Percentiles rank a stretch among this genome's conserved stretches.
Evolutionary conservation across 2,797 vertebrate species (phyloP).

Genomic region (Tarsius wallacei): DNA sequence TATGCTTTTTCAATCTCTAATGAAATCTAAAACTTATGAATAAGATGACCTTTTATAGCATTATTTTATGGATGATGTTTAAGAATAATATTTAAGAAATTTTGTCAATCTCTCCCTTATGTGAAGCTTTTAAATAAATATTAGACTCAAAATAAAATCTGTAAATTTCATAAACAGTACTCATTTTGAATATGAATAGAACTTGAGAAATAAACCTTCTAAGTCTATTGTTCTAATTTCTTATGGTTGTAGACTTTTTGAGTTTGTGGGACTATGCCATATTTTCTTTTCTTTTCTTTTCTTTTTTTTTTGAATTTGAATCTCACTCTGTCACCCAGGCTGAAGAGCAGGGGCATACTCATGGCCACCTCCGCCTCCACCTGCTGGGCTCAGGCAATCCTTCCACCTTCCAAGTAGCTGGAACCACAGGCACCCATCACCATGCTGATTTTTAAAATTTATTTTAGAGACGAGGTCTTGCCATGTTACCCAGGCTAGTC

Average conservation of each 20-base stretch:
- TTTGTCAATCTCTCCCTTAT: neutral
- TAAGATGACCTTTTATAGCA: constrained; percentile 21
- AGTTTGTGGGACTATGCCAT: neutral
- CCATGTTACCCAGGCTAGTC: too few species aligned
- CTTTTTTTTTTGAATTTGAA: too few species aligned
- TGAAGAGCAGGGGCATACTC: too few species aligned
- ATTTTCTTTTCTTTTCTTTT: neutral
- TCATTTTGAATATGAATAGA: neutral
- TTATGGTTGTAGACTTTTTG: neutral
- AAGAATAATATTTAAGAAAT: neutral
- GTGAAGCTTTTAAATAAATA: neutral
- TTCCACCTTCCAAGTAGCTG: too few species aligned
- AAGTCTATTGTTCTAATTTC: neutral
- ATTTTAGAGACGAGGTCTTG: too few species aligned
- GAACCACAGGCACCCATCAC: too few species aligned
- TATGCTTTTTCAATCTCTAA: constrained; percentile 18
- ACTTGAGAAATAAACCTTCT: neutral
- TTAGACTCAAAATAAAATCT: constrained; percentile 14
- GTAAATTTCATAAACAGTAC: neutral
- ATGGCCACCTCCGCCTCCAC: too few species aligned
- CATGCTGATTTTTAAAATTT: too few species aligned
- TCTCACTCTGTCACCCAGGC: too few species aligned
- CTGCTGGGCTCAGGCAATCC: too few species aligned
- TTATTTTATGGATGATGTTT: constrained; percentile 60
- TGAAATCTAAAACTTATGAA: constrained; percentile 35